These are phyloP conservation scores for Gila orcuttii DNA, from an alignment of 2,113 vertebrate species.

Conservation along the genomic window DNA sequence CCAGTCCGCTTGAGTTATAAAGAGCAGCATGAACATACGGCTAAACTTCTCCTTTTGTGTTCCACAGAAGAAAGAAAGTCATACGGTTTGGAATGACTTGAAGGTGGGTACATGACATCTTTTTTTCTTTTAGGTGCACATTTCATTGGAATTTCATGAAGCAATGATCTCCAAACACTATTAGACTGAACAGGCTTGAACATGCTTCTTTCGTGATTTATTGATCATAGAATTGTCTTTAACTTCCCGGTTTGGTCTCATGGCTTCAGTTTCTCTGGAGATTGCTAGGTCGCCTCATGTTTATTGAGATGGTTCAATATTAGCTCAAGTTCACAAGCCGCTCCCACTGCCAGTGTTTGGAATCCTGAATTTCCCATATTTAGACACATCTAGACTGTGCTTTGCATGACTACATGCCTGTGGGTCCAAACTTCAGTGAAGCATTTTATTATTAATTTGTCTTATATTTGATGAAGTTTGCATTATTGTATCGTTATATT, in stretches of 20 bases:
- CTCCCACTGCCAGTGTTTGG: constrained; percentile 54
- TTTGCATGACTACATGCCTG: not conserved
- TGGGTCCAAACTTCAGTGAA: not conserved
- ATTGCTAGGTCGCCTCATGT: not conserved
- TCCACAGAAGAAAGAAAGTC: not conserved
- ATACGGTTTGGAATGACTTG: not conserved
- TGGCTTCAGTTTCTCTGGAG: not conserved
- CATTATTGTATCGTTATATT: too few species aligned
- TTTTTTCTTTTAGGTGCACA: not conserved
- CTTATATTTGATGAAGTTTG: too few species aligned
- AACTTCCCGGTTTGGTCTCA: not conserved
- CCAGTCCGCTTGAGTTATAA: not conserved
- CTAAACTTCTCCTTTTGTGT: not conserved
- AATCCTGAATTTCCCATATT: constrained; percentile 40
- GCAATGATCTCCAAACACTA: not conserved
- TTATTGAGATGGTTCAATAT: constrained; percentile 63
- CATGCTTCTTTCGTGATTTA: not conserved
- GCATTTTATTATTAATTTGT: not conserved
- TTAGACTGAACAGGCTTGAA: not conserved
- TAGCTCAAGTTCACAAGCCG: constrained; percentile 55
- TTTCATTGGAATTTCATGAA: not conserved
- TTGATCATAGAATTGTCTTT: not conserved
- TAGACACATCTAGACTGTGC: constrained; percentile 4
- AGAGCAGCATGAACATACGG: not conserved
- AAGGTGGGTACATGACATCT: not conserved